These are phyloP conservation scores for Drosophila neotestacea DNA, from an alignment of 2,888 invertebrate genomes.

Conservation along the genomic window DNA sequence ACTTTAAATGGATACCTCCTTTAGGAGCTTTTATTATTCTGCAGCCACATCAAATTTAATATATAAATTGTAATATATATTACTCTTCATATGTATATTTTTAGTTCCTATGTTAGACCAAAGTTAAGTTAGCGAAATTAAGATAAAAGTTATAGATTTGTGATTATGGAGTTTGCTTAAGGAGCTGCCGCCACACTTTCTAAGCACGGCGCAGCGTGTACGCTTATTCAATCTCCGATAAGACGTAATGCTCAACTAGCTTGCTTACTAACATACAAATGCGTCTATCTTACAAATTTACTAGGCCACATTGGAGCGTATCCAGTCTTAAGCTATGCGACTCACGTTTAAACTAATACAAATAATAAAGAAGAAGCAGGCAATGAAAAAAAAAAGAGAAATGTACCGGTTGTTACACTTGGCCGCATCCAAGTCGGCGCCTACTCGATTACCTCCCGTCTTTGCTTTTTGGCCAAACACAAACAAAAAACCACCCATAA, in stretches of 20 bases:
- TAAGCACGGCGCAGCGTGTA: slow-evolving; percentile 43
- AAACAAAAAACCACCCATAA: slow-evolving; percentile 34
- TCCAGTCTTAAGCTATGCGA: slow-evolving; percentile 69
- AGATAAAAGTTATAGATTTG: neutral
- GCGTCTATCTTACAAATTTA: slow-evolving; percentile 62
- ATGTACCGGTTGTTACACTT: slow-evolving; percentile 69
- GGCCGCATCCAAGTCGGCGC: slow-evolving; percentile 58
- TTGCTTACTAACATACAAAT: slow-evolving; percentile 59
- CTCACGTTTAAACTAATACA: slow-evolving; percentile 64
- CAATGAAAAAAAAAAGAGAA: slow-evolving; percentile 58
- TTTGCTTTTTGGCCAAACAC: slow-evolving; percentile 56
- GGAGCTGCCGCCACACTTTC: slow-evolving; percentile 65
- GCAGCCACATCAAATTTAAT: too few species aligned
- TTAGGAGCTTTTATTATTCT: too few species aligned
- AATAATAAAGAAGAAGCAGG: slow-evolving; percentile 17
- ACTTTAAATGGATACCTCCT: too few species aligned
- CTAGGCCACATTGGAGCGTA: slow-evolving; percentile 74
- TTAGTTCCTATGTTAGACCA: too few species aligned
- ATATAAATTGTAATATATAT: too few species aligned
- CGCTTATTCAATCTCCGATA: slow-evolving; percentile 74
- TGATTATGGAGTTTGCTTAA: slow-evolving; percentile 44
- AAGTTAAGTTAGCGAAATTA: slow-evolving; percentile 11
- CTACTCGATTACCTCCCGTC: slow-evolving; percentile 60
- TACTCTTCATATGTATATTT: too few species aligned
- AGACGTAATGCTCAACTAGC: slow-evolving; percentile 74